Base-by-base conservation (phyloP, 2,113 vertebrate species). In the Caretta caretta region DNA sequence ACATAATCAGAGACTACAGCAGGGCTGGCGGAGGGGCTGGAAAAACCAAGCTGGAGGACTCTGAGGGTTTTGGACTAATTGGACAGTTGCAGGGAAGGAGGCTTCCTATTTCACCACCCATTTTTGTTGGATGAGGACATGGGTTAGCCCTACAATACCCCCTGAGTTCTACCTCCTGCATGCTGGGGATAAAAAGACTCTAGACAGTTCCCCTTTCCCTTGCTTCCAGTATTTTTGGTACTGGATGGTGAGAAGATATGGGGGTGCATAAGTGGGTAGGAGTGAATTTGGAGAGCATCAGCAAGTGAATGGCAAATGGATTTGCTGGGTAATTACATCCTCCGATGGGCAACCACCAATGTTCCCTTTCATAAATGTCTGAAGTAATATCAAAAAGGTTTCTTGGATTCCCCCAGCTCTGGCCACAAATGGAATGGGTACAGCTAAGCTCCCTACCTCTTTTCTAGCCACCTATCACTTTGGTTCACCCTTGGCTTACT, bases 301-400 rank as follows among this genome's bases (percentile, higher is more conserved):
- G 7, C 2, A 8, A 38, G 57, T 59, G 79, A 56, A 80, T 94
- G 85, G 56, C 11, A 69, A 12, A 42, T 1, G 38, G 62, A 57
- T 9, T 13, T 53, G 0, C 7, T 3, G 79, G 10, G 17, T 17
- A 2, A 83, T 82, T 51, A 4, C 56, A 42, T 1, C 3, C 1
- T 1, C 5, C 50, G 38, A 2, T 0, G 0, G 80, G 48, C 59
- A 84, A 49, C 0, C 0, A 38, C 10, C 31, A 54, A 2, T 0
- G 0, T 38, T 29, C 69, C 25, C 38, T 57, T 3, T 69, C 35
- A n/a, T 16, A 0, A 38, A 4, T 22, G 2, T n/a, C 4, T 10
- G 62, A 42, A 59, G 1, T 49, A 31, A 5, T 51, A 42, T 78
- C 10, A 76, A 3, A 0, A 0, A 69, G 62, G 0, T 3, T 48